Evolutionary conservation across 2,113 vertebrate species (phyloP), one percentile per base, ranked within the genome.

Genomic region (Setophaga coronata): DNA sequence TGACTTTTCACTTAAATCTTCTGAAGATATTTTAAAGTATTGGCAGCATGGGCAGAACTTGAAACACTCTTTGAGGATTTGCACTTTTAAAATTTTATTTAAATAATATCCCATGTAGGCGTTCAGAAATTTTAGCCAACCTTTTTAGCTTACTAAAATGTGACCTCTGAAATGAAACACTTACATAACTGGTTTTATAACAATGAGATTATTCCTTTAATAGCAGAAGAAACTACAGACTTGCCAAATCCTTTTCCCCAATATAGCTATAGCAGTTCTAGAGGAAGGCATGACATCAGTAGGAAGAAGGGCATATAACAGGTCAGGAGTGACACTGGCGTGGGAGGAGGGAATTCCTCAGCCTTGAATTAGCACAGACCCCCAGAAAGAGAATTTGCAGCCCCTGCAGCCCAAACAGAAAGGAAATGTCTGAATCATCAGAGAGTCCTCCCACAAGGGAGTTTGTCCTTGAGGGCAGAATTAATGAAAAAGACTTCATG

Each of bases 181-280:
- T 88, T 96, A 92, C 54, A 83, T 90, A 94, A 93, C 57, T 65
- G 40, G 62, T 78, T 96, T 97, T 90, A 76, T 86, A 96, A 95
- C 76, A 89, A 73, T 54, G 66, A 56, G 79, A 94, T 88, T 66
- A 83, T 85, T 90, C 71, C 62, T 86, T 92, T 85, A 88, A 80
- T 42, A 86, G 71, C 71, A 80, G n/a, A 67, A 89, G 42, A 29
- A 76, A 82, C 45, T 54, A 77, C 9, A 82, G 58, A 65, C 31
- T 93, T 90, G 74, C 48, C 54, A 90, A 90, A 93, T 33, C 50
- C 28, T 88, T 61, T 85, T 29, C 66, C 50, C 57, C 36, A 57
- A 3, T 13, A 64, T 1, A 87, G 43, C 34, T 34, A 45, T 0
- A 34, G 84, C 87, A 74, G 29, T 40, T 89, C 60, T 73, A 36